Evolutionary conservation across 2,888 invertebrate species (phyloP).

Genomic region (Polydrusus cervinus): DNA sequence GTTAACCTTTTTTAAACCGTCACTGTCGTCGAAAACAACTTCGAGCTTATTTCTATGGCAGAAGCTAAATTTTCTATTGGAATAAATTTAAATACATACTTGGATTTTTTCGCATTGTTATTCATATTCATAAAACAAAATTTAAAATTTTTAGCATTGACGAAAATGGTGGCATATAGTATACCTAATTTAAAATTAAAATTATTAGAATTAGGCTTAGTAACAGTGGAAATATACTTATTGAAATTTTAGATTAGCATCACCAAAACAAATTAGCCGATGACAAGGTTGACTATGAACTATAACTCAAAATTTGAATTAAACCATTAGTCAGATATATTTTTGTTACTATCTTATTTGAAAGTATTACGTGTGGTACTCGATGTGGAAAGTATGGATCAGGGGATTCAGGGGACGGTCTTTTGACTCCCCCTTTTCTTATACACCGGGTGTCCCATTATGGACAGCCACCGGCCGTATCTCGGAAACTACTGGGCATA

Average conservation of each 20-base stretch:
- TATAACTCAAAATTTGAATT: background rate
- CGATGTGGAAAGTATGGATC: no score
- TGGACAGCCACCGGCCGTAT: no score
- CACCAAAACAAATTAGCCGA: constrained; percentile 1
- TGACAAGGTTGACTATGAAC: constrained; percentile 6
- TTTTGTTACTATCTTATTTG: no score
- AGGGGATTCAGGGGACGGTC: no score
- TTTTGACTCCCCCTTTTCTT: no score
- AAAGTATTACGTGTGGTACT: no score
- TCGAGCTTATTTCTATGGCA: background rate
- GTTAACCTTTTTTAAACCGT: background rate
- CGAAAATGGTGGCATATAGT: constrained; percentile 1
- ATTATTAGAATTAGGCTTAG: constrained; percentile 19
- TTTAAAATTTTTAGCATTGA: background rate
- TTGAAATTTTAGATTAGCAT: constrained; percentile 1
- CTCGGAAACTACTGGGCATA: no score
- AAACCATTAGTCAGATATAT: no score
- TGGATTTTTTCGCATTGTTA: background rate
- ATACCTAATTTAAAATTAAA: constrained; percentile 13
- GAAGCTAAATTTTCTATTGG: background rate
- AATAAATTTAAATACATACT: constrained; percentile 12
- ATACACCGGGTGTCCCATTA: no score
- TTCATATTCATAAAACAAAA: background rate
- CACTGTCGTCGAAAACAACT: background rate
- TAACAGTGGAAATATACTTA: background rate